Evolutionary conservation across 2,888 invertebrate species (phyloP).

Genomic region (Megastigmus dorsalis): DNA sequence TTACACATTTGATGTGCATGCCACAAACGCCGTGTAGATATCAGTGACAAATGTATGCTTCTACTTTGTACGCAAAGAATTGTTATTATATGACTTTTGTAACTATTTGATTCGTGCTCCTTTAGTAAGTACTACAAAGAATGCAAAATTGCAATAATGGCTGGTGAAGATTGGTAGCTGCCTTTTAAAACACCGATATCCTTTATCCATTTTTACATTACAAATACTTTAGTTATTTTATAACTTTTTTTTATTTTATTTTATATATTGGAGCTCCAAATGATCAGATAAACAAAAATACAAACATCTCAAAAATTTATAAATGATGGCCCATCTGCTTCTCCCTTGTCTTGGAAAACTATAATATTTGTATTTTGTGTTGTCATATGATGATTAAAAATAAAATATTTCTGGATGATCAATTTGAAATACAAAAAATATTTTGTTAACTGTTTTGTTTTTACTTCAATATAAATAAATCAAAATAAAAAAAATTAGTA

Average conservation of each 20-base stretch:
- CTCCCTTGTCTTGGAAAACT: constrained; percentile 27
- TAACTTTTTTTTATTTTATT: constrained; percentile 19
- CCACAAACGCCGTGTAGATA: constrained; percentile 68
- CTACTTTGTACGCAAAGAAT: constrained; percentile 57
- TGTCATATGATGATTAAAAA: constrained; percentile 1
- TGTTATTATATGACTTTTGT: constrained; percentile 36
- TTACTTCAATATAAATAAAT: background rate
- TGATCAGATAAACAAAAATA: background rate
- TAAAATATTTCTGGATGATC: background rate
- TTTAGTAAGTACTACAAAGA: constrained; percentile 52
- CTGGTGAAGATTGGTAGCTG: constrained; percentile 56
- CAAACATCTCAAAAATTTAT: constrained; percentile 24
- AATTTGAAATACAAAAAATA: constrained; percentile 1
- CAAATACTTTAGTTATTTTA: background rate
- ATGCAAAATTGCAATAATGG: constrained; percentile 45
- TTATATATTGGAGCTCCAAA: background rate
- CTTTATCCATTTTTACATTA: constrained; percentile 16
- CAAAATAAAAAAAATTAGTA: background rate
- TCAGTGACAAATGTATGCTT: constrained; percentile 67
- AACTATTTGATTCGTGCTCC: constrained; percentile 33
- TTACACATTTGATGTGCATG: constrained; percentile 69
- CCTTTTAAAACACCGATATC: constrained; percentile 20
- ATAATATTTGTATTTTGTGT: constrained; percentile 8
- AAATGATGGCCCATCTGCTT: constrained; percentile 47
- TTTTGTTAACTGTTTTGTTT: background rate